A percentile compares a stretch with the other conserved stretches of the same genome.
Conservation (phyloP, 2,797 vertebrate genomes). For the Enteromius anoplus region DNA sequence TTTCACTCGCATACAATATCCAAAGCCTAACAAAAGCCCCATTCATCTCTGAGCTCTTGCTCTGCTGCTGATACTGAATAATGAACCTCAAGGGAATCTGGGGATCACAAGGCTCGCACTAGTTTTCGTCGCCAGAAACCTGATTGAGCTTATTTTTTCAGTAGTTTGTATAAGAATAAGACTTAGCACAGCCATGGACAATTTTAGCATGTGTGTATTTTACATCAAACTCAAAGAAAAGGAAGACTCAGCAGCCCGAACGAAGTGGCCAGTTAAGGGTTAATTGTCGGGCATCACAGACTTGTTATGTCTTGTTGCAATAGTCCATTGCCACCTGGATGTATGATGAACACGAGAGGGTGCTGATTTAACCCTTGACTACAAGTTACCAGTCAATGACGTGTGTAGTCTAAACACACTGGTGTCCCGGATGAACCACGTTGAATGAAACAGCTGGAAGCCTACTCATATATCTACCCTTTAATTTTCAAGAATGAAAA, state of each 20-base stretch:
- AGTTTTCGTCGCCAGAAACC: slow-evolving; percentile 12
- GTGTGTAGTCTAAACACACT: not conserved
- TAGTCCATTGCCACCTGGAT: slow-evolving; percentile 14
- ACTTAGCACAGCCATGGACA: not conserved
- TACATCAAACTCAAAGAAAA: not conserved
- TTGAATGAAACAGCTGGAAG: slow-evolving; percentile 1
- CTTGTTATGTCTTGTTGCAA: slow-evolving; percentile 37
- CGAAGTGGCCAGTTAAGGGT: not conserved
- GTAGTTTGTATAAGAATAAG: not conserved
- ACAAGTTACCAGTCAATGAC: not conserved
- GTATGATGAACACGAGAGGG: not conserved
- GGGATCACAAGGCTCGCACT: slow-evolving; percentile 47
- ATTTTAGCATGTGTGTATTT: not conserved
- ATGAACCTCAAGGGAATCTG: slow-evolving; percentile 50
- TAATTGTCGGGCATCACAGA: not conserved
- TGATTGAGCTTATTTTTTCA: not conserved
- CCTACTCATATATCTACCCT: not conserved
- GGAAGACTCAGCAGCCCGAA: not conserved
- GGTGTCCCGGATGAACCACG: not conserved
- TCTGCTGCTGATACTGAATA: slow-evolving; percentile 49
- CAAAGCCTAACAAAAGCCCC: slow-evolving; percentile 61
- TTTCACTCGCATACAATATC: slow-evolving; percentile 58
- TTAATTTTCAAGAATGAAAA: not conserved
- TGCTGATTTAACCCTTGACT: not conserved
- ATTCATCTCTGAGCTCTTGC: slow-evolving; percentile 61